Evolutionary conservation across 2,797 vertebrate species (phyloP).

Genomic region (Champsocephalus esox): DNA sequence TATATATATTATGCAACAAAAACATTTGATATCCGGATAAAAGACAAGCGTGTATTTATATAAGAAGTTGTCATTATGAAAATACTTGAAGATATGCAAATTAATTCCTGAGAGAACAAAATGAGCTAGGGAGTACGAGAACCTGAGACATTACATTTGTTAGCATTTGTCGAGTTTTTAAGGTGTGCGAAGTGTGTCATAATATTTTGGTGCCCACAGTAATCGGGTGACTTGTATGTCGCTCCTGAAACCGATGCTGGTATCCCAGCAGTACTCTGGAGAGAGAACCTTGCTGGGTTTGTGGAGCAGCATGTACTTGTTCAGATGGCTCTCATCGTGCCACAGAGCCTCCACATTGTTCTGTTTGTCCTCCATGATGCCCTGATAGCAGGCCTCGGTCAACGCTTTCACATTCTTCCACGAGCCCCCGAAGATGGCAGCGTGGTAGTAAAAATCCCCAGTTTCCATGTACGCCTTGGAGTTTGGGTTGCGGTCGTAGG

Average conservation of each 20-base stretch:
- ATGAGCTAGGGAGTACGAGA: neutral
- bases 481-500: conserved; percentile 75
- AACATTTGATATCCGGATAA: neutral
- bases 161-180: neutral
- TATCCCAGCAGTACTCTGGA: too few relatives aligned
- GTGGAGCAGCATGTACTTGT: conserved; percentile 80
- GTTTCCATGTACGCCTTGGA: conserved; percentile 75
- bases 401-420: conserved; percentile 72
- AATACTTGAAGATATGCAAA: neutral
- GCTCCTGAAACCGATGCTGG: too few relatives aligned
- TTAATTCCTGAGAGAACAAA: neutral
- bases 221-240: too few relatives aligned
- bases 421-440: conserved; percentile 81
- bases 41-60: too few relatives aligned
- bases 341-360: conserved; percentile 79
- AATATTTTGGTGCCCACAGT: too few relatives aligned
- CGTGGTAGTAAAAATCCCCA: conserved; percentile 84
- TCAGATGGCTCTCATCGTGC: conserved; percentile 85
- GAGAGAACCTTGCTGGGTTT: conserved; percentile 70
- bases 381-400: conserved; percentile 67
- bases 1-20: neutral
- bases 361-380: conserved; percentile 77
- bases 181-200: conserved; percentile 35
- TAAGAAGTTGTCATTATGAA: neutral
- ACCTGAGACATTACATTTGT: neutral